phyloP scores from a whole-genome alignment of 2,797 vertebrate species.

The Geotrypetes seraphini region DNA sequence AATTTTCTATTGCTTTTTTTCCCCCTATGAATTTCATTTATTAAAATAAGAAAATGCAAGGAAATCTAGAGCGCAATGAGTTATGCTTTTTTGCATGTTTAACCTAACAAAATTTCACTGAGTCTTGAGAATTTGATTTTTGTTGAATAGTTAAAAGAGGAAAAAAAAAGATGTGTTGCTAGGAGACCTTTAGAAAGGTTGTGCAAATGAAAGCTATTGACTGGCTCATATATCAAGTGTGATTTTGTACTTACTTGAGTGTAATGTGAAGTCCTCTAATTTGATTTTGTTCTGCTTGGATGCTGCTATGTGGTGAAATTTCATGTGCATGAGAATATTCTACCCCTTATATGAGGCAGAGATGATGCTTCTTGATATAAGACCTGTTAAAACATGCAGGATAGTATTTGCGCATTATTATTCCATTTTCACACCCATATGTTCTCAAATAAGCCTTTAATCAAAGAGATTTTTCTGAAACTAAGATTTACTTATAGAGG shows the following conservation, averaged over 20 bases:
- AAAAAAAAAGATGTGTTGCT: slow-evolving; percentile 1
- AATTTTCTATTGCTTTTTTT: background rate
- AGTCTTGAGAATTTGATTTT: slow-evolving; percentile 17
- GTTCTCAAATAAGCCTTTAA: too few species aligned
- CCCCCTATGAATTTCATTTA: slow-evolving; percentile 1
- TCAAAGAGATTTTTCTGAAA: too few species aligned
- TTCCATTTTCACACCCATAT: too few species aligned
- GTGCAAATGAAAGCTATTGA: slow-evolving; percentile 15
- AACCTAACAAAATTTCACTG: slow-evolving; percentile 10
- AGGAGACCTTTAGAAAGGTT: slow-evolving; percentile 12
- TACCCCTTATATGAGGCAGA: background rate
- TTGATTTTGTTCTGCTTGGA: slow-evolving; percentile 27
- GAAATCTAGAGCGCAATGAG: slow-evolving; percentile 3
- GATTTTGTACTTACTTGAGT: slow-evolving; percentile 15
- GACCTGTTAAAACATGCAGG: too few species aligned
- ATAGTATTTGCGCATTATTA: too few species aligned
- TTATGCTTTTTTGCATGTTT: slow-evolving; percentile 18
- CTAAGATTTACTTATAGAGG: too few species aligned
- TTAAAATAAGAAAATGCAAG: slow-evolving; percentile 2
- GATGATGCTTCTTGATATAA: too few species aligned
- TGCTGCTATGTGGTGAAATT: slow-evolving; percentile 21
- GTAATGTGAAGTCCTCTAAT: slow-evolving; percentile 30
- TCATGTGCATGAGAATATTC: slow-evolving; percentile 1
- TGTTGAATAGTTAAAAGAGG: background rate
- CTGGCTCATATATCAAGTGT: slow-evolving; percentile 24